Evolutionary conservation across 2,888 invertebrate genomes (phyloP).

Genomic region (Lobophora halterata): DNA sequence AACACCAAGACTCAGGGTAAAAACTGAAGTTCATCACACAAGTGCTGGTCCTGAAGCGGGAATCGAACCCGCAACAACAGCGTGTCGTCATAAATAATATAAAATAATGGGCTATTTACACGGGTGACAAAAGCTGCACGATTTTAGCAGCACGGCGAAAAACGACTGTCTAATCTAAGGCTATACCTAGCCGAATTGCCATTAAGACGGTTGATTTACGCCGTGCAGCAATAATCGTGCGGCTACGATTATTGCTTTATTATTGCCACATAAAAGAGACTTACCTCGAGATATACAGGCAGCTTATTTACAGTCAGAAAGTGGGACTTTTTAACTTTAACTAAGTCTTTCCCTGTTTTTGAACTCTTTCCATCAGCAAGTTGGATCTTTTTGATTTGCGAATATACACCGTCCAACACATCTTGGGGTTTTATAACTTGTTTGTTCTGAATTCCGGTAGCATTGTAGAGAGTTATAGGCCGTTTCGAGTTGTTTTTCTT

Average conservation of each 20-base stretch:
- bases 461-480: constrained; percentile 38
- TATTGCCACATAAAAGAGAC: constrained; percentile 1
- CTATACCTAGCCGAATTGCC: no score
- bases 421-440: constrained; percentile 39
- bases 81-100: no score
- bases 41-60: no score
- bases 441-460: constrained; percentile 21
- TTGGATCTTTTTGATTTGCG: constrained; percentile 58
- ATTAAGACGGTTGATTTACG: no score
- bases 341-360: constrained; percentile 26
- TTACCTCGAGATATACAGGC: constrained; percentile 39
- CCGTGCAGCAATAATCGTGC: not conserved
- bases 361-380: constrained; percentile 44
- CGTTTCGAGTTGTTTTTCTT: constrained; percentile 34
- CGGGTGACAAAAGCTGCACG: no score
- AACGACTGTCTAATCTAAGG: no score
- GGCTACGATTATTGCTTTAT: not conserved
- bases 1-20: no score
- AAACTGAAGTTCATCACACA: no score
- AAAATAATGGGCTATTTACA: no score
- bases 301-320: constrained; percentile 48
- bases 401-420: constrained; percentile 49
- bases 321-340: constrained; percentile 33
- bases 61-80: no score
- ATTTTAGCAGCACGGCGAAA: no score